Evolutionary conservation across 2,113 vertebrate species (phyloP).

Genomic region (Carassius gibelio): DNA sequence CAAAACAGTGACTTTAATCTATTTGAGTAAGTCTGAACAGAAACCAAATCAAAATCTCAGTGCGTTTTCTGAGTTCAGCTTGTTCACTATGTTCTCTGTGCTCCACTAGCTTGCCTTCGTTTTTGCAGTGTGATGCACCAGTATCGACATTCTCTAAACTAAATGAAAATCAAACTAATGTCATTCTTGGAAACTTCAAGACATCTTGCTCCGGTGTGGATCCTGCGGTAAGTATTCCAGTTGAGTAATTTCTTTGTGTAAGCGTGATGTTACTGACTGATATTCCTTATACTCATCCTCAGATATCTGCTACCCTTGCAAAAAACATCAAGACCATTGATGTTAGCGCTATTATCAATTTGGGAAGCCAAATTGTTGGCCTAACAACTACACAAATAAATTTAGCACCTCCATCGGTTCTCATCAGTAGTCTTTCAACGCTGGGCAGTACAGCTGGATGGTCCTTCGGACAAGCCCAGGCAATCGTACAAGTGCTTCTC

Average conservation of each 20-base stretch:
- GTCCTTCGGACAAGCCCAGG: slow-evolving; percentile 32
- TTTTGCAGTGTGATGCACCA: slow-evolving; percentile 50
- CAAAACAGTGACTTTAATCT: slow-evolving; percentile 43
- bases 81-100: neutral
- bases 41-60: neutral
- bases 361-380: slow-evolving; percentile 27
- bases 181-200: slow-evolving; percentile 35
- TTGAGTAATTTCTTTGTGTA: neutral
- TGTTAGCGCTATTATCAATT: neutral
- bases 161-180: neutral
- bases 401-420: neutral
- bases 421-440: slow-evolving; percentile 6
- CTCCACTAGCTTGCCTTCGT: slow-evolving; percentile 45
- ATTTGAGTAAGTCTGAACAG: slow-evolving; percentile 44
- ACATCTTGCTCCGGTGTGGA: slow-evolving; percentile 36
- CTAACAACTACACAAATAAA: slow-evolving; percentile 36
- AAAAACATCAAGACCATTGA: slow-evolving; percentile 3
- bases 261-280: neutral
- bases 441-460: slow-evolving; percentile 20
- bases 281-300: neutral
- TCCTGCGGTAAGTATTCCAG: slow-evolving; percentile 30
- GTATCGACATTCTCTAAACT: slow-evolving; percentile 19
- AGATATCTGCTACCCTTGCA: slow-evolving; percentile 35
- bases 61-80: neutral
- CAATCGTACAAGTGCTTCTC: slow-evolving; percentile 23